Base-by-base conservation (phyloP, 2,797 vertebrate genomes). In the Pseudotriccus pelzelni region DNA sequence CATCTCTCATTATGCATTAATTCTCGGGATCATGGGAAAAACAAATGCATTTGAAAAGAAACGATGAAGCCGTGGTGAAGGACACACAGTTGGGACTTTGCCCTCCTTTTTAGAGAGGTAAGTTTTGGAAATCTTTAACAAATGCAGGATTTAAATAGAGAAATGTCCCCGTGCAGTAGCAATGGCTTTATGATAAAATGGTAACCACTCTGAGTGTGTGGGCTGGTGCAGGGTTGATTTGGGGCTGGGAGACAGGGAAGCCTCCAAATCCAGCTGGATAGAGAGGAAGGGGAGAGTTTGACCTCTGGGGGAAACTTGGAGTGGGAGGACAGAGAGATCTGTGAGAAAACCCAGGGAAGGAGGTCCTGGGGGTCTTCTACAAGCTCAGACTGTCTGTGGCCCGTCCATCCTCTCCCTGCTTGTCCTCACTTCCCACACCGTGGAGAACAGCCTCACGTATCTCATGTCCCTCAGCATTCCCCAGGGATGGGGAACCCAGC, bases 61-160 rank as follows among this genome's bases (percentile, higher is more conserved):
- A 67, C 8, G 24, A 46, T 0, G 10, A 24, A 64, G n/a, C 23
- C 2, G 1, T 11, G 20, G 13, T 30, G 47, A 47, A 58, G 70
- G 70, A 53, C 34, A 5, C 0, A 0, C 46, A 28, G 34, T 0
- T 53, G 64, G 60, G 76, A 92, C 74, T 53, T 6, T 21, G 0
- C 22, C 23, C 22, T 75, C 53, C 30, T 80, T 55, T 66, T 62
- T 9, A 43, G 50, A 58, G 27, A 49, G 63, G 25, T 3, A 7
- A 13, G 13, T 36, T 66, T 62, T 53, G 68, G 27, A 66, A 85
- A 46, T 49, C 21, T 32, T 50, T 32, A 49, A 27, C 16, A 53
- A 72, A 34, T 17, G 10, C 17, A 11, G 39, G 47, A 25, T 43
- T 77, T 76, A 44, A 70, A 37, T 5, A 85, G n/a, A 62, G 62